Evolutionary conservation across 2,888 invertebrate genomes (phyloP).

Genomic region (Trimorus sp.): DNA sequence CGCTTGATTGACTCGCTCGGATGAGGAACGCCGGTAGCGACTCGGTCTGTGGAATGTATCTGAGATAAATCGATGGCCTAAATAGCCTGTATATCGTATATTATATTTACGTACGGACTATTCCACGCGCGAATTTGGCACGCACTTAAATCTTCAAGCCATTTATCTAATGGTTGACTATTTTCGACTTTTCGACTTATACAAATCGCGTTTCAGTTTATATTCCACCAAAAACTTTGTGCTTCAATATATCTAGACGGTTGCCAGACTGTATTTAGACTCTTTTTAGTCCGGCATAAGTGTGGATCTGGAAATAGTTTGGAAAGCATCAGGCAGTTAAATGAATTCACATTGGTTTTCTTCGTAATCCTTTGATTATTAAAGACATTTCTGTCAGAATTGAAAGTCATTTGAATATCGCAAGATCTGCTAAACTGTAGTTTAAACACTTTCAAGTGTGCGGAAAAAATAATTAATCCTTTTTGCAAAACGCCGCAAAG

Average conservation of each 20-base stretch:
- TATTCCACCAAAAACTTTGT: no score
- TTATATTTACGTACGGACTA: conserved; percentile 38
- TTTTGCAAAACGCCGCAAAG: background rate
- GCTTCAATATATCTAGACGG: no score
- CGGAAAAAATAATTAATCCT: no score
- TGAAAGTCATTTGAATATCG: background rate
- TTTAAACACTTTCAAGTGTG: no score
- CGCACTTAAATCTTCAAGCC: conserved; percentile 15
- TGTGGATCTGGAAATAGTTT: no score
- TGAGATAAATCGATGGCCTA: conserved; percentile 69
- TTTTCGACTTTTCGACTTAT: background rate
- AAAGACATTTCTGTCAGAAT: background rate
- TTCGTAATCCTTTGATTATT: no score
- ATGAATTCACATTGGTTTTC: no score
- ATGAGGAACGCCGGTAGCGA: conserved; percentile 69
- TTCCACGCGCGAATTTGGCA: conserved; percentile 28
- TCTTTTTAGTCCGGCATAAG: no score
- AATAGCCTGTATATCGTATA: conserved; percentile 45
- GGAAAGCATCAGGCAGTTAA: no score
- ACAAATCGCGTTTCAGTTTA: no score
- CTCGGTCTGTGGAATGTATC: conserved; percentile 70
- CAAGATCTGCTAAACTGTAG: no score
- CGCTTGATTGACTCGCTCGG: conserved; percentile 74
- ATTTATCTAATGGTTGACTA: conserved; percentile 2
- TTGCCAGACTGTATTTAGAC: no score